Conservation (phyloP, 1,140 invertebrate species). For the Calephelis virginiensis region DNA sequence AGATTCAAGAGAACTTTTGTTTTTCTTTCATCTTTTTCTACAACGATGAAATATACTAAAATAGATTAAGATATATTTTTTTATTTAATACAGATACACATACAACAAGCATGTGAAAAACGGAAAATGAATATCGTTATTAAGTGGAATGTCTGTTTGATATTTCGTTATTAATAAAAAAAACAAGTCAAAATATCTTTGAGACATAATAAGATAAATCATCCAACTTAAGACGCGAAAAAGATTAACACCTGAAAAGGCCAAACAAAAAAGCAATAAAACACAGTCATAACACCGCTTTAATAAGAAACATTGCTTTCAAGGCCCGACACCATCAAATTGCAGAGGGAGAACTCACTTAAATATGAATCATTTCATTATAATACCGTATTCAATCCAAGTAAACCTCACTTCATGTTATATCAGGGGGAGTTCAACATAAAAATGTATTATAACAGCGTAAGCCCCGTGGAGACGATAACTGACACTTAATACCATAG, state of each 20-base stretch:
- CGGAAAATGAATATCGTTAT: too few species aligned
- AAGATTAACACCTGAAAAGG: conserved; percentile 30
- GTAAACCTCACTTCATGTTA: conserved; percentile 76
- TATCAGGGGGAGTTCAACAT: conserved; percentile 69
- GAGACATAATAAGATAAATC: conserved; percentile 6
- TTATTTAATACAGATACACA: too few species aligned
- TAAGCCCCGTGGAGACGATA: conserved; percentile 75
- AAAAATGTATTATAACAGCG: conserved; percentile 71
- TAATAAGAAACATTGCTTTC: conserved; percentile 76
- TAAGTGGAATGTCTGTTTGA: too few species aligned
- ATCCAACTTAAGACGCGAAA: not conserved
- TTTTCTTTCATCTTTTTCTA: too few species aligned
- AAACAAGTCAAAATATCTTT: not conserved
- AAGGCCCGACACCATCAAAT: conserved; percentile 70
- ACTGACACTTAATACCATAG: conserved; percentile 78
- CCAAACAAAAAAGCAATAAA: conserved; percentile 52
- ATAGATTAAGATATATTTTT: too few species aligned
- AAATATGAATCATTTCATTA: conserved; percentile 79
- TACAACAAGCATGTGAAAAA: too few species aligned
- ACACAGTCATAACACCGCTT: conserved; percentile 63
- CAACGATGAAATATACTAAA: too few species aligned
- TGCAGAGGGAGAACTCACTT: conserved; percentile 73
- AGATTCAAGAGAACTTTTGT: too few species aligned
- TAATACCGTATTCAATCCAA: conserved; percentile 77
- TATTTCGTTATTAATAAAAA: conserved; percentile 11